Conservation (phyloP, 1,140 invertebrate genomes). For the Mactra quadrangularis region DNA sequence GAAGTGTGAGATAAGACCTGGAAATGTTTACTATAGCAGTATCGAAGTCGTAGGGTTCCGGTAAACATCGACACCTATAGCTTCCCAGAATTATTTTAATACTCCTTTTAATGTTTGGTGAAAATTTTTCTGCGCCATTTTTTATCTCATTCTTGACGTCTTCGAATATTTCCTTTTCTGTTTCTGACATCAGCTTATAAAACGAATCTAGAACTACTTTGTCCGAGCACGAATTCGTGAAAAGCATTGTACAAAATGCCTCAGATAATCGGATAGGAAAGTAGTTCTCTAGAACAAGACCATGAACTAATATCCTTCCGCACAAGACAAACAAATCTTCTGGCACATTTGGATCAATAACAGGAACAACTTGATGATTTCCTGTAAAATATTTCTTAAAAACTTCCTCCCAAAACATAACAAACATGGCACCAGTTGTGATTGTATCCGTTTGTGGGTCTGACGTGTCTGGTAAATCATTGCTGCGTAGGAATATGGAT, state of each 20-base stretch:
- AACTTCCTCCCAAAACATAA: constrained; percentile 61
- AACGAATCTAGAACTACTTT: constrained; percentile 50
- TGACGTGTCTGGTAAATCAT: not conserved
- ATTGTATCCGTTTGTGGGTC: not conserved
- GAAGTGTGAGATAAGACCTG: constrained; percentile 37
- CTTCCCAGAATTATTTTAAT: constrained; percentile 49
- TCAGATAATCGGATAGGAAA: constrained; percentile 51
- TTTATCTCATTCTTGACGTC: constrained; percentile 45
- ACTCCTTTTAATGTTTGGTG: constrained; percentile 34
- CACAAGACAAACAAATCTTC: constrained; percentile 57
- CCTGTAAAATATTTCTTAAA: constrained; percentile 57
- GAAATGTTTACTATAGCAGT: constrained; percentile 38
- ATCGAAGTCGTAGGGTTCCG: constrained; percentile 39
- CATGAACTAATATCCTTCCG: constrained; percentile 56
- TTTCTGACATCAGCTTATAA: constrained; percentile 51
- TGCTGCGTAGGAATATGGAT: constrained; percentile 15
- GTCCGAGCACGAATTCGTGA: constrained; percentile 39
- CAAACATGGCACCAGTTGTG: constrained; percentile 15
- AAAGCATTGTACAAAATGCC: constrained; percentile 27
- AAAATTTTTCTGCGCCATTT: constrained; percentile 35
- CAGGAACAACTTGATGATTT: constrained; percentile 50
- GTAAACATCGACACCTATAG: constrained; percentile 52
- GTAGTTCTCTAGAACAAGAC: constrained; percentile 55
- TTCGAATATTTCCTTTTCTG: constrained; percentile 46
- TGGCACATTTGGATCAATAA: constrained; percentile 37